Evolutionary conservation across 2,888 invertebrate species (phyloP).

Genomic region (Sepiola atlantica): DNA sequence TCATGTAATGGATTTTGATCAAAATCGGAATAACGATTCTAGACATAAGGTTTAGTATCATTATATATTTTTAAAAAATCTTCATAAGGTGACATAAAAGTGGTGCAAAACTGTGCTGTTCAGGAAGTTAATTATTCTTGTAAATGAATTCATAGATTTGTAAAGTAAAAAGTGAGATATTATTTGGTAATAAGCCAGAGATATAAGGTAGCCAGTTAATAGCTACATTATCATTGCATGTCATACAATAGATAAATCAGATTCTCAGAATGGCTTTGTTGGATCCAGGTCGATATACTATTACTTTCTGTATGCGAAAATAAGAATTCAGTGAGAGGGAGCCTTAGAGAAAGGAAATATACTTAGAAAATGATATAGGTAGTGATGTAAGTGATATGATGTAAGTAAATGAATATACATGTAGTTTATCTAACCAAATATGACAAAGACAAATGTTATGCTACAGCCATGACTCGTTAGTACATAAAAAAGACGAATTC

Average conservation of each 20-base stretch:
- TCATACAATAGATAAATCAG: no score
- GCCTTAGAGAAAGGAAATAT: not conserved
- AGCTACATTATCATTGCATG: slow-evolving; percentile 32
- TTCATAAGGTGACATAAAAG: no score
- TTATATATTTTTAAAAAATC: no score
- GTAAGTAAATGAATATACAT: not conserved
- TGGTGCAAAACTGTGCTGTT: no score
- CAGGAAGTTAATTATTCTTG: not conserved
- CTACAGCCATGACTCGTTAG: no score
- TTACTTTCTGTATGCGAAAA: not conserved
- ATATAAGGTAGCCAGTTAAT: not conserved
- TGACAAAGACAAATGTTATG: not conserved
- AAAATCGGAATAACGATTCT: no score
- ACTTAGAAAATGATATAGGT: not conserved
- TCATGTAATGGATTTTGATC: no score
- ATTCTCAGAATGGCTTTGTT: not conserved
- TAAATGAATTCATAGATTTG: not conserved
- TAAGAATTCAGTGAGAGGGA: not conserved
- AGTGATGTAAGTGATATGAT: not conserved
- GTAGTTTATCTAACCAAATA: not conserved
- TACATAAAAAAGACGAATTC: no score
- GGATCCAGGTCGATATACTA: not conserved
- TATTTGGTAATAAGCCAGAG: not conserved
- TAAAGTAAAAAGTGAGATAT: not conserved
- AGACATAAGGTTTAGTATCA: no score